A percentile compares a stretch with the other conserved stretches of the same genome.
These are phyloP conservation scores for Perdita meconis DNA, from an alignment of 2,888 invertebrate species.

Conservation along the genomic window DNA sequence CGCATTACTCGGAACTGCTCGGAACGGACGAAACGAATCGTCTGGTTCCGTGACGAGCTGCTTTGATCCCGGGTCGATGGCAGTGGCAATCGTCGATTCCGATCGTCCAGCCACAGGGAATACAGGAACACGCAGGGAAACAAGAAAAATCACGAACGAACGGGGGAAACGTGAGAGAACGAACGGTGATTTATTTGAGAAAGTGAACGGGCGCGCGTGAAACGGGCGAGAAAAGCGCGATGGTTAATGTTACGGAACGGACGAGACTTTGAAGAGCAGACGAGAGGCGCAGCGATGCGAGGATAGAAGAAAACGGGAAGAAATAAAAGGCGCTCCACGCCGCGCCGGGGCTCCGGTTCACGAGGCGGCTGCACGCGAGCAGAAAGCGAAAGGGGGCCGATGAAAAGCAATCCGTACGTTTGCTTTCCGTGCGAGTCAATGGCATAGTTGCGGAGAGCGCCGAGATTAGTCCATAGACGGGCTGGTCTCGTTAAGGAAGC, in stretches of 20 bases:
- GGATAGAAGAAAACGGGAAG: conserved; percentile 41
- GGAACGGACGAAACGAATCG: conserved; percentile 60
- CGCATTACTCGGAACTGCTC: conserved; percentile 62
- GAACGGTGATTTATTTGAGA: conserved; percentile 45
- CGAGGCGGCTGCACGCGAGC: conserved; percentile 59
- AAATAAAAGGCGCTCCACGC: conserved; percentile 27
- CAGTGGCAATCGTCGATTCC: conserved; percentile 36
- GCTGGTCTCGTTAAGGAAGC: conserved; percentile 61
- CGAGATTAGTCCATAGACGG: conserved; percentile 58
- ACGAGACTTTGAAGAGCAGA: conserved; percentile 4
- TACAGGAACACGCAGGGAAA: conserved; percentile 19
- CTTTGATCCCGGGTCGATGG: not conserved
- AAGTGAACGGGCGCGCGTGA: conserved; percentile 29
- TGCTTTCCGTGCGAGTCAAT: conserved; percentile 65
- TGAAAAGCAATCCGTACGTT: conserved; percentile 65
- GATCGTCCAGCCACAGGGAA: conserved; percentile 46
- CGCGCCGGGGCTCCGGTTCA: conserved; percentile 6
- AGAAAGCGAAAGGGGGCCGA: conserved; percentile 70
- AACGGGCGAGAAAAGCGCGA: conserved; percentile 33
- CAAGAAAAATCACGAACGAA: not conserved
- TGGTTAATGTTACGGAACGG: conserved; percentile 24
- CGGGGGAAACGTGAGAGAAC: conserved; percentile 36
- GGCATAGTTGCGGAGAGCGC: conserved; percentile 53
- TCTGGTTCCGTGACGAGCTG: conserved; percentile 55
- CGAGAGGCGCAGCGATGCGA: conserved; percentile 7